A percentile compares a stretch with the other conserved stretches of the same genome.
phyloP scores from a whole-genome alignment of 1,140 invertebrate species.

The Cecropterus lyciades region DNA sequence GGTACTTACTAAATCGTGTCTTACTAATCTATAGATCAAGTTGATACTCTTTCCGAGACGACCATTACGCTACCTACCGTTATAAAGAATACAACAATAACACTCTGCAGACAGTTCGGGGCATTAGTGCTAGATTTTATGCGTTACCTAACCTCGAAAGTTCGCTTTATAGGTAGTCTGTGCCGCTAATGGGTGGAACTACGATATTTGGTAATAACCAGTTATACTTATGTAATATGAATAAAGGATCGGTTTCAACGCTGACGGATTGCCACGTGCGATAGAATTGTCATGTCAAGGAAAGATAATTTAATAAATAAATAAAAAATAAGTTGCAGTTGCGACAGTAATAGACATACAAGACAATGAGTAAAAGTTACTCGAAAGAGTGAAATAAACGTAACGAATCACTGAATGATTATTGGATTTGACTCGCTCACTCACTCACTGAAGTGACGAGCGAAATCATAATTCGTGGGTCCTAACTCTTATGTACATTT shows the following conservation, averaged over 20 bases:
- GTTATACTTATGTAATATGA: conserved; percentile 5
- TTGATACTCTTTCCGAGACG: not conserved
- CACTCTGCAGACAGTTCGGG: not conserved
- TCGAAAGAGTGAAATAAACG: too few species aligned
- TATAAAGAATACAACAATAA: conserved; percentile 10
- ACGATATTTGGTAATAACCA: conserved; percentile 13
- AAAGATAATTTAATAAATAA: too few species aligned
- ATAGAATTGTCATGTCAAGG: too few species aligned
- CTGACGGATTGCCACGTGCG: not conserved
- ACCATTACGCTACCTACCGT: not conserved
- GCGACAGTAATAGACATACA: too few species aligned
- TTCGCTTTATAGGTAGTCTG: conserved; percentile 3
- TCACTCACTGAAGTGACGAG: too few species aligned
- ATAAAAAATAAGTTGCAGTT: too few species aligned
- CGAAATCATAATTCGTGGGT: too few species aligned
- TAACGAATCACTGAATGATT: too few species aligned
- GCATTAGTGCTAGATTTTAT: conserved; percentile 3
- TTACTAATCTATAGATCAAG: not conserved
- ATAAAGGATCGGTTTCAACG: not conserved
- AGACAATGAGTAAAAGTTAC: too few species aligned
- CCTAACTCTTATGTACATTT: too few species aligned
- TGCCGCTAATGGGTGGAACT: conserved; percentile 6
- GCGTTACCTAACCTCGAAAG: conserved; percentile 7
- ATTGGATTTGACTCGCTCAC: too few species aligned
- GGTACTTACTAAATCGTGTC: not conserved